Base-by-base conservation (phyloP, 2,888 invertebrate species). In the Glomeris marginata region DNA sequence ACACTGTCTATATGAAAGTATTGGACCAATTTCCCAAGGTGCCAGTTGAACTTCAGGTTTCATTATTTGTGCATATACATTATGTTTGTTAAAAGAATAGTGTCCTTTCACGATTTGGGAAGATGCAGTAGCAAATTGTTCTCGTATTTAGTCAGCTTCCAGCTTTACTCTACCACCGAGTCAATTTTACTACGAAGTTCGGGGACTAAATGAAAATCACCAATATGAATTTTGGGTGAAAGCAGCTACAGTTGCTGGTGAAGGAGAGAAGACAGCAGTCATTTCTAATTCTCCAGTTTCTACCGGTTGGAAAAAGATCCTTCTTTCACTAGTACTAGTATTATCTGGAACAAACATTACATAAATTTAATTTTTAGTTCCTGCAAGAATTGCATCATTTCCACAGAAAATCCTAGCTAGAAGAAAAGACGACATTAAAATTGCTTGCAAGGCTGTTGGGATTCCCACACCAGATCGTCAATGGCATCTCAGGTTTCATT, bases 351-450 rank as follows among this genome's bases (percentile, higher is more conserved):
- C 8, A 42, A 5, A 4, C 13, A 18, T 15, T 18, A 18, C 3
- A 21, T 8, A 42, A 16, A 42, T 21, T 47, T 10, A 10, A 38
- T 10, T 41, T 15, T 41, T 64, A 84, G 87, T 84, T 22, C 83
- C 86, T 38, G 87, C 88, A 1, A 75, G 83, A 60, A 84, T 90
- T 51, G 84, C 85, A 2, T 85, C 86, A 44, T 90, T 88, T 68
- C 83, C 86, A 0, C 78, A 61, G 8, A 61, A 71, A 44, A 68
- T 81, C 53, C 71, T 74, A 40, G 76, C 76, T 60, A 77, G 80
- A 13, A 76, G 78, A 58, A 81, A 81, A 45, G 74, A 74, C 1
- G 72, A 74, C 22, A 72, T 78, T 22, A 67, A 75, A 47, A 70
- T 87, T 50, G 75, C 80, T 40, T 87, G 87, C 67, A 60, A 78